These are phyloP conservation scores for Scleropages formosus DNA, from an alignment of 2,797 vertebrate species.

Conservation along the genomic window DNA sequence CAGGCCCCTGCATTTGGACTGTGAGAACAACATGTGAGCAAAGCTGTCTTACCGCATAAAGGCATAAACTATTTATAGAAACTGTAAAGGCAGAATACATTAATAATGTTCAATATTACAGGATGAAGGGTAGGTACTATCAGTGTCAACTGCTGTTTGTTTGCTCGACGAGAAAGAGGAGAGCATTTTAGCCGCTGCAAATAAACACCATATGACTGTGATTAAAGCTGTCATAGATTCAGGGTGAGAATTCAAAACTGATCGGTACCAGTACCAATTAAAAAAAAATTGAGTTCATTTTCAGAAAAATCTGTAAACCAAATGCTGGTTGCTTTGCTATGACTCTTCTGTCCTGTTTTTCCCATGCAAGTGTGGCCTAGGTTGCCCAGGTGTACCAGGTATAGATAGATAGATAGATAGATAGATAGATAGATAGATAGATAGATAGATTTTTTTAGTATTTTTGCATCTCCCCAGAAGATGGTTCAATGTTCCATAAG, in stretches of 20 bases:
- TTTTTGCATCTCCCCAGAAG: too few relatives aligned
- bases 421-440: too few relatives aligned
- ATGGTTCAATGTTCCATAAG: neutral
- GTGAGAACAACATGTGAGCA: conserved; percentile 11
- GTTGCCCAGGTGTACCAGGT: too few relatives aligned
- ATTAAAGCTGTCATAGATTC: conserved; percentile 15
- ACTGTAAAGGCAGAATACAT: neutral
- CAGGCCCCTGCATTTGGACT: neutral
- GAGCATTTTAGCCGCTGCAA: neutral
- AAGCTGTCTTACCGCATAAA: conserved; percentile 1
- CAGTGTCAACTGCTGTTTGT: conserved; percentile 3
- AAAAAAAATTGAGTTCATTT: conserved; percentile 10
- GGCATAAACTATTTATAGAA: conserved; percentile 6
- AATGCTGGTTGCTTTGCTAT: too few relatives aligned
- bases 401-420: too few relatives aligned
- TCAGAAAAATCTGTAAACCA: too few relatives aligned
- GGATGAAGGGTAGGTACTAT: conserved; percentile 5
- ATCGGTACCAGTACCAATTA: conserved; percentile 4
- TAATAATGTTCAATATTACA: neutral
- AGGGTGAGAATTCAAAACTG: conserved; percentile 4
- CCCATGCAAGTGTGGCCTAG: too few relatives aligned
- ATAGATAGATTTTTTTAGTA: neutral
- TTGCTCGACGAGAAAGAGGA: neutral
- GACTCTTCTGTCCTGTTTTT: too few relatives aligned
- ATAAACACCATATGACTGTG: neutral